A percentile compares a stretch with the other conserved stretches of the same genome.
Evolutionary conservation across 1,140 invertebrate species (phyloP).

Genomic region (Ips nitidus): DNA sequence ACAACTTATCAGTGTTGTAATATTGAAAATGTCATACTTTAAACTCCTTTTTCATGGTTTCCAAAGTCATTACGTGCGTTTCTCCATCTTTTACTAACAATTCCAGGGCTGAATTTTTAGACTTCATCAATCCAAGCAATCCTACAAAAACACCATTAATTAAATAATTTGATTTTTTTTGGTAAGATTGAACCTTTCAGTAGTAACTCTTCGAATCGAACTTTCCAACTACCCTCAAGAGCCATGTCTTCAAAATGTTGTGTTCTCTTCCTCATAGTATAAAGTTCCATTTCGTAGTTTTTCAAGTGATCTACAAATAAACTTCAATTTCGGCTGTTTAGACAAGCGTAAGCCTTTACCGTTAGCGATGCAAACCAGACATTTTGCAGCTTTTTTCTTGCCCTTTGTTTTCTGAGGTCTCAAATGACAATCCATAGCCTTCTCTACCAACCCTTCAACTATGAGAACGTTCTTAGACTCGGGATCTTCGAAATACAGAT

Average conservation of each 20-base stretch:
- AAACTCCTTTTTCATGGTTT: slow-evolving; percentile 68
- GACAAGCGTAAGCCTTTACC: slow-evolving; percentile 36
- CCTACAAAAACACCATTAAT: slow-evolving; percentile 37
- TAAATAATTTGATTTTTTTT: background rate
- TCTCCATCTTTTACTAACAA: slow-evolving; percentile 54
- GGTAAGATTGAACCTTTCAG: slow-evolving; percentile 52
- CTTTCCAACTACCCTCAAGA: slow-evolving; percentile 55
- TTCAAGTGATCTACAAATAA: slow-evolving; percentile 48
- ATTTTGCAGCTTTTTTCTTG: slow-evolving; percentile 47
- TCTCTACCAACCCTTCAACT: slow-evolving; percentile 54
- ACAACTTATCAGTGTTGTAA: too few species aligned
- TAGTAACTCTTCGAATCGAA: slow-evolving; percentile 58
- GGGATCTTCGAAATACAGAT: slow-evolving; percentile 28
- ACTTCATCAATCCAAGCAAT: slow-evolving; percentile 41
- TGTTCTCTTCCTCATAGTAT: slow-evolving; percentile 42
- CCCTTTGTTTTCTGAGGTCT: slow-evolving; percentile 48
- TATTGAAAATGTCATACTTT: slow-evolving; percentile 53
- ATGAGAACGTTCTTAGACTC: slow-evolving; percentile 38
- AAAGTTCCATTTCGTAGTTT: slow-evolving; percentile 60
- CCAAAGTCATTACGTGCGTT: slow-evolving; percentile 61
- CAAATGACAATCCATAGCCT: slow-evolving; percentile 69
- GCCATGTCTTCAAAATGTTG: slow-evolving; percentile 42
- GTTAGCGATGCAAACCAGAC: slow-evolving; percentile 57
- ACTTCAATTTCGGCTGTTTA: background rate
- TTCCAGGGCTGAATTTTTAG: slow-evolving; percentile 45